phyloP scores from a whole-genome alignment of 2,888 invertebrate species.

The Parnassius glacialis region DNA sequence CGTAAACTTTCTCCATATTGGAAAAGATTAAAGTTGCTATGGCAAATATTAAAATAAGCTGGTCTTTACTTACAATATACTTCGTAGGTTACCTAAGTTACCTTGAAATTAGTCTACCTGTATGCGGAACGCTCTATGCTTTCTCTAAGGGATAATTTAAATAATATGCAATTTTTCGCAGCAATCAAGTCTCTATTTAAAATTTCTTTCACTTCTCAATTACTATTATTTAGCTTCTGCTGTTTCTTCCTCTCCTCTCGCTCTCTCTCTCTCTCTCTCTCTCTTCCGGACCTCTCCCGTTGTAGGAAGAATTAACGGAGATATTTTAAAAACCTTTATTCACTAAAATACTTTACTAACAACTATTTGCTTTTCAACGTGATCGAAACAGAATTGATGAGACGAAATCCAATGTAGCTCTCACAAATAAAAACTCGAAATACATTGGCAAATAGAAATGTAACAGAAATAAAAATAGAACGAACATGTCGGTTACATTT shows the following conservation, averaged over 20 bases:
- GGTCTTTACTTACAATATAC: neutral
- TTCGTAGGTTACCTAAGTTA: neutral
- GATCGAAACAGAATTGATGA: neutral
- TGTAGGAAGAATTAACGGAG: too few species aligned
- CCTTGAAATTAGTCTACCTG: conserved; percentile 17
- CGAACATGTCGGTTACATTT: too few species aligned
- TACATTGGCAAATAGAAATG: conserved; percentile 1
- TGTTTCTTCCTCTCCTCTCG: too few species aligned
- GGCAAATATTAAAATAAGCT: conserved; percentile 6
- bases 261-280: too few species aligned
- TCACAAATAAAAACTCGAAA: neutral
- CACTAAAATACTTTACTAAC: neutral
- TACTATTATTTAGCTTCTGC: too few species aligned
- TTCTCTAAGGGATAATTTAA: conserved; percentile 21
- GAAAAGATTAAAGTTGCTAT: conserved; percentile 5
- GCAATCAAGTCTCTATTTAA: conserved; percentile 17
- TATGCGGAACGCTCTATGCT: conserved; percentile 14
- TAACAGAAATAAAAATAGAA: too few species aligned
- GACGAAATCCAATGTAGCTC: neutral
- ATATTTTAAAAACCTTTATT: neutral
- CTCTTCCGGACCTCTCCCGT: too few species aligned
- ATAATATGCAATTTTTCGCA: conserved; percentile 19
- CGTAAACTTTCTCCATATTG: neutral
- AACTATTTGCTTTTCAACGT: neutral
- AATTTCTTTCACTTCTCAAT: conserved; percentile 4